These are phyloP conservation scores for Calyptomena viridis DNA, from an alignment of 2,113 vertebrate species.

Conservation along the genomic window DNA sequence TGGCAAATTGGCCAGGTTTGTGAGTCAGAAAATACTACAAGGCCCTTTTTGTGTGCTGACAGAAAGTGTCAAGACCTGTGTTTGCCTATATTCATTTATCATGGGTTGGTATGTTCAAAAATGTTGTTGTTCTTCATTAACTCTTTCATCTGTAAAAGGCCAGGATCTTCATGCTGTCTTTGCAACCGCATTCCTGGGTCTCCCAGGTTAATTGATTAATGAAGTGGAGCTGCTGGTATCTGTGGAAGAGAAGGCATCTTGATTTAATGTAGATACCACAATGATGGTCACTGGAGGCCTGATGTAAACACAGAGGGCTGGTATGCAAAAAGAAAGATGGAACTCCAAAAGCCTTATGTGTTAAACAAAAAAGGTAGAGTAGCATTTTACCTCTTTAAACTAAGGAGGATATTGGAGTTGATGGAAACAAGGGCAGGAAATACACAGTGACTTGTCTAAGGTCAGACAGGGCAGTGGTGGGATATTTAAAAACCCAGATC, in stretches of 20 bases:
- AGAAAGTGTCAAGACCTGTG: constrained; percentile 50
- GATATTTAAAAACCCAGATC: neutral
- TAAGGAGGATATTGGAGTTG: neutral
- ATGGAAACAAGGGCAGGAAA: neutral
- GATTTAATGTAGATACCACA: constrained; percentile 8
- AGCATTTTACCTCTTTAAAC: neutral
- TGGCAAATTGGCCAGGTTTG: neutral
- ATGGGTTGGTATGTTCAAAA: constrained; percentile 37
- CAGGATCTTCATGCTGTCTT: neutral
- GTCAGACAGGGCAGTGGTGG: neutral
- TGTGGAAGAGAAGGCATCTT: neutral
- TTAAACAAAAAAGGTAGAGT: neutral
- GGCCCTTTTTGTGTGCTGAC: neutral
- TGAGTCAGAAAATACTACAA: neutral
- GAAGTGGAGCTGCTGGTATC: constrained; percentile 13
- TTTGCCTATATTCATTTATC: constrained; percentile 62
- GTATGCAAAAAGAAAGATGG: neutral
- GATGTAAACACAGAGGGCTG: neutral
- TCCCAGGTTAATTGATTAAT: constrained; percentile 47
- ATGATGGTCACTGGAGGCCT: neutral
- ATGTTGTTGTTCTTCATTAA: constrained; percentile 30
- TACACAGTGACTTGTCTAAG: neutral
- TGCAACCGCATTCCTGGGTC: neutral
- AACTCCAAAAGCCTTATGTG: neutral
- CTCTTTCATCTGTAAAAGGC: constrained; percentile 17